Percentiles rank a stretch among this genome's conserved stretches.
phyloP scores from a whole-genome alignment of 30 jellyfish, hydroid and myxozoan genomes.

The Cassiopea xamachana region DNA sequence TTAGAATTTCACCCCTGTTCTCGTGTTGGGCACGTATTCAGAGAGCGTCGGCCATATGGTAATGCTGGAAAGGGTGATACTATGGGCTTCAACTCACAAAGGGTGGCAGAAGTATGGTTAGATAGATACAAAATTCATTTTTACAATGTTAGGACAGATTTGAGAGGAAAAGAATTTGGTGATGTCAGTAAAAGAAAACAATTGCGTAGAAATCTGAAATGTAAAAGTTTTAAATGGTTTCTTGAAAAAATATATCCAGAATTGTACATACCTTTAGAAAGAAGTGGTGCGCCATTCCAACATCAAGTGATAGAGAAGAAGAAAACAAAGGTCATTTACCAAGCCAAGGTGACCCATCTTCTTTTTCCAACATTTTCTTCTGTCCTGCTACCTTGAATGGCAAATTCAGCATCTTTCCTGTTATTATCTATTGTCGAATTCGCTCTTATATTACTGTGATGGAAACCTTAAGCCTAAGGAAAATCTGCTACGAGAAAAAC shows the following conservation, averaged over 20 bases:
- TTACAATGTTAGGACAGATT: constrained; percentile 72
- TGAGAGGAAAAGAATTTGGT: constrained; percentile 39
- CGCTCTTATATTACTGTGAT: too few species aligned
- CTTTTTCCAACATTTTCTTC: background rate
- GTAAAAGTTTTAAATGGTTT: constrained; percentile 86
- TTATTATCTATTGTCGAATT: too few species aligned
- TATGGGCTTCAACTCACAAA: constrained; percentile 74
- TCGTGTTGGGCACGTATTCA: constrained; percentile 93
- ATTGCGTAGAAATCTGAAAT: constrained; percentile 60
- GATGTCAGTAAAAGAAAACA: constrained; percentile 69
- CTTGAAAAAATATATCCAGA: constrained; percentile 85
- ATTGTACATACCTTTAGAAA: constrained; percentile 73
- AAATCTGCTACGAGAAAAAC: too few species aligned
- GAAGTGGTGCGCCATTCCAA: constrained; percentile 78
- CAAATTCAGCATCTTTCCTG: too few species aligned
- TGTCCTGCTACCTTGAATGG: background rate
- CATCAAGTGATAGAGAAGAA: constrained; percentile 23
- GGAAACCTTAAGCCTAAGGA: too few species aligned
- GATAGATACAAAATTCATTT: constrained; percentile 82
- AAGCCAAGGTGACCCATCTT: constrained; percentile 40
- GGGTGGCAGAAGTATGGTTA: constrained; percentile 95
- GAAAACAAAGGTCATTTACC: constrained; percentile 51
- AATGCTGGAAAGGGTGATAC: constrained; percentile 80
- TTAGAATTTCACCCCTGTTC: constrained; percentile 93
- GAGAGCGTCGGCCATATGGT: constrained; percentile 86